Base-by-base conservation (phyloP, 2,113 vertebrate genomes). In the Paramormyrops kingsleyae region DNA sequence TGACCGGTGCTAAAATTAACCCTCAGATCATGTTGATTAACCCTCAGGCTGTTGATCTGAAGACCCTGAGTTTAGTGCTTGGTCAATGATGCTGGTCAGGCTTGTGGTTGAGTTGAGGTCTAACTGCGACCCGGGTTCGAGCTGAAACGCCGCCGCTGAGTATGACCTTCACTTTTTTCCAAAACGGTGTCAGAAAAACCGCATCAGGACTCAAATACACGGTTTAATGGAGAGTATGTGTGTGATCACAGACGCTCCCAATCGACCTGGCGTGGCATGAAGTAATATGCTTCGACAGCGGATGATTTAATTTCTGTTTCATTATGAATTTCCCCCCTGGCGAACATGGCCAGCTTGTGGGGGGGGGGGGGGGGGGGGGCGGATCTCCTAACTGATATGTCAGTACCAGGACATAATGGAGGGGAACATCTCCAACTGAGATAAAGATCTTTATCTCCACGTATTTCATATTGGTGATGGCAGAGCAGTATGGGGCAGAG, bases 401-500 rank as follows among this genome's bases (percentile, higher is more conserved):
- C 87, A 90, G 84, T 66, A 83, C 91, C 89, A 88, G 90, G 47
- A 92, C 87, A 90, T 50, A 49, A 85, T 49, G 83, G 46, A 50
- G 21, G 1, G 39, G 42, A n/a, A 44, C 21, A n/a, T 49, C 42
- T 47, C 85, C 85, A 46, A 89, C 89, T 92, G 93, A 92, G 91
- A 93, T 91, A 92, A 94, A 94, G 92, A 92, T 91, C 92, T 93
- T 90, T 66, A 89, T 91, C 84, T 86, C 89, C 92, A 84, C 39
- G 50, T 42, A 83, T 42, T 39, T 83, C 35, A 77, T 31, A 31
- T 77, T 42, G 24, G 59, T 42, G 93, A 94, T 94, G 94, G 94
- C 91, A 94, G 83, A 93, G 93, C 93, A 94, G 93, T 93, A 87
- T 88, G 92, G 92, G 4, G 52, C 77, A 15, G 5, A n/a, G n/a